These are phyloP conservation scores for Zelleria hepariella DNA, from an alignment of 2,888 invertebrate species.

Conservation along the genomic window DNA sequence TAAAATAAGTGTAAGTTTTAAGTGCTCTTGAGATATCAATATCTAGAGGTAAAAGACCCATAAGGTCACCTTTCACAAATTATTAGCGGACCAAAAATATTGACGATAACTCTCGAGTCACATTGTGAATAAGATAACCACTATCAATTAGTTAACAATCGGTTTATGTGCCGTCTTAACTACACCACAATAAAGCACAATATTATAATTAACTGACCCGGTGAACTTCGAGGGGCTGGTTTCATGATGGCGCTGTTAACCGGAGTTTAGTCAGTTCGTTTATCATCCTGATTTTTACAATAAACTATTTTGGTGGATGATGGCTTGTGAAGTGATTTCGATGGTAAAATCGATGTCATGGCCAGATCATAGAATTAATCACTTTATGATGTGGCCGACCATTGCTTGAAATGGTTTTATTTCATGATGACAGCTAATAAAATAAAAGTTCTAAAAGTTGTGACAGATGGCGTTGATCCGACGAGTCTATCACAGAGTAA, in stretches of 20 bases:
- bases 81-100: slow-evolving; percentile 5
- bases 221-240: slow-evolving; percentile 24
- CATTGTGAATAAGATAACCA: slow-evolving; percentile 28
- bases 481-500: too few species aligned
- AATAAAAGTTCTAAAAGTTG: too few species aligned
- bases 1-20: background rate
- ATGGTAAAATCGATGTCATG: too few species aligned
- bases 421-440: too few species aligned
- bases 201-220: slow-evolving; percentile 43
- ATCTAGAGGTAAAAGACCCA: background rate
- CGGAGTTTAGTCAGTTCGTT: slow-evolving; percentile 5
- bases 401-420: too few species aligned
- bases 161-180: slow-evolving; percentile 29
- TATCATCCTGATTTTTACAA: background rate
- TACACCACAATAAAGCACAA: slow-evolving; percentile 30
- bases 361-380: too few species aligned
- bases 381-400: too few species aligned
- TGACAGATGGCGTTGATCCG: too few species aligned
- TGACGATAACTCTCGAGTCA: slow-evolving; percentile 15
- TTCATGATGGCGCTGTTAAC: slow-evolving; percentile 12
- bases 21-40: background rate
- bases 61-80: slow-evolving; percentile 10
- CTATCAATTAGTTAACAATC: slow-evolving; percentile 32
- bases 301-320: background rate
- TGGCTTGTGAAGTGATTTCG: background rate